phyloP scores from a whole-genome alignment of 2,113 vertebrate genomes.

The Brachionichthys hirsutus region DNA sequence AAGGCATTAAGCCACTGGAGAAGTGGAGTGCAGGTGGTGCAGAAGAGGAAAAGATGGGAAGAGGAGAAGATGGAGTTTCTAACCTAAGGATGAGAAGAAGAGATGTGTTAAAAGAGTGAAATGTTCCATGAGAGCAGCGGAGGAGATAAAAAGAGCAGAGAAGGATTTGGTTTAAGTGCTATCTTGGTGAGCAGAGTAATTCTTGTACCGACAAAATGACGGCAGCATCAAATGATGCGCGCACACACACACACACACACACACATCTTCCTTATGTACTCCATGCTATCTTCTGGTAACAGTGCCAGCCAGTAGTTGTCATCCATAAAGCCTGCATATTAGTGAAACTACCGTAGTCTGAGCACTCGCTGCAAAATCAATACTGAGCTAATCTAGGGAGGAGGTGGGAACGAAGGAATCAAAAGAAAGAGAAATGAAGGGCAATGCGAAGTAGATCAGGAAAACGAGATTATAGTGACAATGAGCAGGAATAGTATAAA shows the following conservation, averaged over 20 bases:
- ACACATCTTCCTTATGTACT: constrained; percentile 23
- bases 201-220: constrained; percentile 31
- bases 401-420: constrained; percentile 26
- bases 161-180: constrained; percentile 60
- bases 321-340: constrained; percentile 58
- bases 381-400: constrained; percentile 40
- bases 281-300: constrained; percentile 39
- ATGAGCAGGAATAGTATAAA: not conserved
- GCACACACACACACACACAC: not conserved
- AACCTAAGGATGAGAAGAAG: constrained; percentile 36
- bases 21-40: not conserved
- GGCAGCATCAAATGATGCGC: constrained; percentile 32
- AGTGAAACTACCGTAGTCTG: constrained; percentile 39
- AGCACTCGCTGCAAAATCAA: constrained; percentile 22
- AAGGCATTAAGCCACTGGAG: constrained; percentile 31
- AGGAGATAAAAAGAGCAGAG: constrained; percentile 44
- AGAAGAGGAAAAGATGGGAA: constrained; percentile 11
- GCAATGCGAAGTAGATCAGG: not conserved
- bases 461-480: not conserved
- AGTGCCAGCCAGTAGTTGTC: constrained; percentile 42
- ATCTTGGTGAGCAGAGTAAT: constrained; percentile 44
- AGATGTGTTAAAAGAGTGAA: constrained; percentile 40
- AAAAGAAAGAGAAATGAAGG: constrained; percentile 1
- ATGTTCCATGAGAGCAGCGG: constrained; percentile 41
- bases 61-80: constrained; percentile 25